phyloP scores from a whole-genome alignment of 2,113 vertebrate genomes.

The Gymnocephalus cernua region DNA sequence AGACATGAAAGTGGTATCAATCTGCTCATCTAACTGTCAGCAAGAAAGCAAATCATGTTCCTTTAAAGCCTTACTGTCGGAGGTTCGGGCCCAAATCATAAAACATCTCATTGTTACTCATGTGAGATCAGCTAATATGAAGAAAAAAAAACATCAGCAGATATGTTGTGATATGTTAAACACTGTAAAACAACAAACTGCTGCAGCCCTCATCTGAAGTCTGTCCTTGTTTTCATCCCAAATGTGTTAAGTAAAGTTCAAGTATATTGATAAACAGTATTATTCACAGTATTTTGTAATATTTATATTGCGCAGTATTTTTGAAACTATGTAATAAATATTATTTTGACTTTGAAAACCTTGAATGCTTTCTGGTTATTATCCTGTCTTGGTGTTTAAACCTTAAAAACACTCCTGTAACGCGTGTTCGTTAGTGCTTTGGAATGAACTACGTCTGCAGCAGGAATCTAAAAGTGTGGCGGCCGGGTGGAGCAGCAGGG shows the following conservation, averaged over 20 bases:
- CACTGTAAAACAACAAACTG: neutral
- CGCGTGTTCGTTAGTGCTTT: conserved; percentile 6
- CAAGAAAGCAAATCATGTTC: neutral
- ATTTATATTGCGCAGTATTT: conserved; percentile 79
- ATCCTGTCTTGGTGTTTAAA: neutral
- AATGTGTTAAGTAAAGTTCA: conserved; percentile 57
- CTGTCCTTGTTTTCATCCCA: conserved; percentile 34
- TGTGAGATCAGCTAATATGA: conserved; percentile 1
- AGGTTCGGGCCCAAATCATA: neutral
- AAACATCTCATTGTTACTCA: neutral
- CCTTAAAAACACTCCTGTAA: no score
- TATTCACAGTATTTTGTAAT: conserved; percentile 74
- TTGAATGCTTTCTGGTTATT: neutral
- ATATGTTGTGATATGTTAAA: conserved; percentile 11
- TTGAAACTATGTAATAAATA: conserved; percentile 71
- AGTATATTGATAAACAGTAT: conserved; percentile 25
- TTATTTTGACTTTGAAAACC: conserved; percentile 56
- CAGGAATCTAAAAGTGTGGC: conserved; percentile 14
- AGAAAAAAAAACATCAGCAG: neutral
- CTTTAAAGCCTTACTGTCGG: neutral
- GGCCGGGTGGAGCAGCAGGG: conserved; percentile 37
- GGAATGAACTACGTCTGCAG: conserved; percentile 27
- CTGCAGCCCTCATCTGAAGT: neutral
- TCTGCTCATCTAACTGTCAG: neutral
- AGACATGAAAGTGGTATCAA: neutral